A percentile compares a stretch with the other conserved stretches of the same genome.
Evolutionary conservation across 2,113 vertebrate genomes (phyloP).

Genomic region (Corythornis madagascariensis): DNA sequence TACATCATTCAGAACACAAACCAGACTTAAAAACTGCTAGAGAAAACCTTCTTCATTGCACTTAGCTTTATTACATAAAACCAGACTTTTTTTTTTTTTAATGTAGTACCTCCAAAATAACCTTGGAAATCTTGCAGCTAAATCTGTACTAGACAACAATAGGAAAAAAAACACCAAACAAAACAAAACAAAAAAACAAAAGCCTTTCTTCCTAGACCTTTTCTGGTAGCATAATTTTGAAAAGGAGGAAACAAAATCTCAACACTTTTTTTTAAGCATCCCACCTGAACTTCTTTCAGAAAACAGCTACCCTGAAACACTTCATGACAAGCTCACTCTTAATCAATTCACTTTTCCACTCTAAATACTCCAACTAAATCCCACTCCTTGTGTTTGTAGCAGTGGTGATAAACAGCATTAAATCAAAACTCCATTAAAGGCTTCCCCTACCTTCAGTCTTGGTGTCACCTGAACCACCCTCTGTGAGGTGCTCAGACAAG

Average conservation of each 20-base stretch:
- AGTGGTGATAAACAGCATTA: not conserved
- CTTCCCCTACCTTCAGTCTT: not conserved
- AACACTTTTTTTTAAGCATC: not conserved
- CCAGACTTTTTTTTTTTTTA: not conserved
- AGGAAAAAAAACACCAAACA: not conserved
- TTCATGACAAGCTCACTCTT: not conserved
- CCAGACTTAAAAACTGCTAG: not conserved
- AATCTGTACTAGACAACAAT: not conserved
- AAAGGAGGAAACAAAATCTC: not conserved
- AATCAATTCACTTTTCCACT: not conserved
- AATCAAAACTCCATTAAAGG: not conserved
- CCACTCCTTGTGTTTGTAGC: not conserved
- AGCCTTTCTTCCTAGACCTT: not conserved
- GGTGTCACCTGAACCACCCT: not conserved
- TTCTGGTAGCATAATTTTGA: not conserved
- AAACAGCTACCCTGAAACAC: not conserved
- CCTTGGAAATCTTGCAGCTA: not conserved
- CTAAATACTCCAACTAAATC: not conserved
- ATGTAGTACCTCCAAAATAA: not conserved
- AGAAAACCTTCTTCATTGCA: not conserved
- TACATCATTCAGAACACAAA: not conserved
- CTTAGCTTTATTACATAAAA: not conserved
- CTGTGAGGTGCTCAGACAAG: not conserved
- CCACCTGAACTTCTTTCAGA: not conserved
- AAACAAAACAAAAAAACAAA: too few species aligned